A percentile compares a stretch with the other conserved stretches of the same genome.
Conservation (phyloP, 2,113 vertebrate genomes). For the Phocoena sinus region DNA sequence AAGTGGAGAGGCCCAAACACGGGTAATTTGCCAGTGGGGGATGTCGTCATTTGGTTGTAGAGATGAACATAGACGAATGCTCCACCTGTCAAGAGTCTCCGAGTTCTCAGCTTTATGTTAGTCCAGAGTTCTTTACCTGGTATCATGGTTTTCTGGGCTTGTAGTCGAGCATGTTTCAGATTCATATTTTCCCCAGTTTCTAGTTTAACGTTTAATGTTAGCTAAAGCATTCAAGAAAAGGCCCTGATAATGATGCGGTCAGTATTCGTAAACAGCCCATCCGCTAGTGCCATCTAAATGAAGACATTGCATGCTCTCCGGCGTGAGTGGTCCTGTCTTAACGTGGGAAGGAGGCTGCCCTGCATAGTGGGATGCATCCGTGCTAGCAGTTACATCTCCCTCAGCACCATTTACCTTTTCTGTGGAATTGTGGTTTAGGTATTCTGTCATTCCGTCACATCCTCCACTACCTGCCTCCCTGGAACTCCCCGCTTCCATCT, state of each 20-base stretch:
- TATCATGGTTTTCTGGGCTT: slow-evolving; percentile 9
- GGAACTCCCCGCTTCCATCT: not conserved
- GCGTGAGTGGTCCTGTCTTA: not conserved
- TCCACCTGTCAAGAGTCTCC: not conserved
- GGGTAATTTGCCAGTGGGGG: not conserved
- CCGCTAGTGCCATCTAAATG: not conserved
- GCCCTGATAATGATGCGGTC: not conserved
- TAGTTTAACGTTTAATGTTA: not conserved
- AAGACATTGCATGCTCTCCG: not conserved
- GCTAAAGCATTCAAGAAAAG: not conserved
- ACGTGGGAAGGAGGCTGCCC: not conserved
- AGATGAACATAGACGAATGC: not conserved
- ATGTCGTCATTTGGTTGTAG: not conserved
- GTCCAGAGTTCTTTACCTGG: not conserved
- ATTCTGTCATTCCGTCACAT: not conserved
- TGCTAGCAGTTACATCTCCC: not conserved
- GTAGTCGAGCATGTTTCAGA: not conserved
- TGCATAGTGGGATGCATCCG: not conserved
- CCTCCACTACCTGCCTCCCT: not conserved
- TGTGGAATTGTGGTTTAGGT: not conserved
- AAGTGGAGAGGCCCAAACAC: not conserved
- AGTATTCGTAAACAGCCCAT: not conserved
- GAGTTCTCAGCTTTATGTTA: not conserved
- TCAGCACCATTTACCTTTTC: not conserved
- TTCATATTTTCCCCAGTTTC: not conserved